phyloP scores from a whole-genome alignment of 2,888 invertebrate species.

The Aspidiotus rigidus region DNA sequence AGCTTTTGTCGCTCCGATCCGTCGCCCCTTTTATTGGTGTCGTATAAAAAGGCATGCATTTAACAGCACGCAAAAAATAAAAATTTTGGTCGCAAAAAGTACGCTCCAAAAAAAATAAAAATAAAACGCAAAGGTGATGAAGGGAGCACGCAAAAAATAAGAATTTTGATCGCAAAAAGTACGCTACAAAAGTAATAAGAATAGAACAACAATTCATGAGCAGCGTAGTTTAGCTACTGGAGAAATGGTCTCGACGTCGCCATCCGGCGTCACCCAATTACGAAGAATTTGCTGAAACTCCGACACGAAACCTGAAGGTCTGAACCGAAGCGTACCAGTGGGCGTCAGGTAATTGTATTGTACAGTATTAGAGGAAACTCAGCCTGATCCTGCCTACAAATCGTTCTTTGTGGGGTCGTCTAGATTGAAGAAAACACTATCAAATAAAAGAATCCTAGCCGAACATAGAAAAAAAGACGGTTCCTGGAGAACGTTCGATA shows the following conservation, averaged over 20 bases:
- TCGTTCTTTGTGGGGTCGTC: not conserved
- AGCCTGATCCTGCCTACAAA: not conserved
- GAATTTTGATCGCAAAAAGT: no score
- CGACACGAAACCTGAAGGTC: not conserved
- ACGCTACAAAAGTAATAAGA: no score
- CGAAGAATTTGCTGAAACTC: not conserved
- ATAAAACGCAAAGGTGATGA: no score
- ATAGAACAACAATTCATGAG: not conserved
- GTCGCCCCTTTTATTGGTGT: no score
- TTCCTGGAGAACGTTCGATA: not conserved
- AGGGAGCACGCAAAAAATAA: no score
- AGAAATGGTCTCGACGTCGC: not conserved
- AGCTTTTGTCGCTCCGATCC: no score
- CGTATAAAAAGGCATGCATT: no score
- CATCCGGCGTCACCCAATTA: not conserved
- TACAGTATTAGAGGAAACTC: not conserved
- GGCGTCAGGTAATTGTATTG: not conserved
- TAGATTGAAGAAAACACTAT: not conserved
- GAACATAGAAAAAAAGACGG: not conserved
- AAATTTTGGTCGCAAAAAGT: no score
- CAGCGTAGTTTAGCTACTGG: not conserved
- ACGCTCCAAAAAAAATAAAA: no score
- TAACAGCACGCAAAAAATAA: no score
- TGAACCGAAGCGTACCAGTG: not conserved
- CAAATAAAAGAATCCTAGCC: not conserved